Evolutionary conservation across 2,888 invertebrate species (phyloP).

Genomic region (Drosophila robusta): DNA sequence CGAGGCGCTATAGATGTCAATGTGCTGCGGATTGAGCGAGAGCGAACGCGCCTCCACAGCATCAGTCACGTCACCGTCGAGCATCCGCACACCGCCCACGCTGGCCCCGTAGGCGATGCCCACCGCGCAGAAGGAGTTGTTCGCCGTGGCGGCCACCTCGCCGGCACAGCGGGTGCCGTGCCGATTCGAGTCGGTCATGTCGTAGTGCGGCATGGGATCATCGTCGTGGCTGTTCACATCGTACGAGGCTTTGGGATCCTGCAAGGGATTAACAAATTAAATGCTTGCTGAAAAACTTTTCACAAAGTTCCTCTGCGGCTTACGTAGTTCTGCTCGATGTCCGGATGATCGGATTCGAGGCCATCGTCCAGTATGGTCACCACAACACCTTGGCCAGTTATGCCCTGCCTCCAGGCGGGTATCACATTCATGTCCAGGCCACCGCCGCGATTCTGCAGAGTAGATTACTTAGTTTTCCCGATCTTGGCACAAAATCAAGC

Average conservation of each 20-base stretch:
- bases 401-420: conserved; percentile 97
- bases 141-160: conserved; percentile 98
- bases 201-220: conserved; percentile 99
- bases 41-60: conserved; percentile 98
- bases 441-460: conserved; percentile 92
- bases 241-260: conserved; percentile 98
- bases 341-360: conserved; percentile 97
- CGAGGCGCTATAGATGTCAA: conserved; percentile 99
- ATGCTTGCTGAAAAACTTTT: too few species aligned
- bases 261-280: not conserved
- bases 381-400: conserved; percentile 97
- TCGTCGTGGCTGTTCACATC: conserved; percentile 98
- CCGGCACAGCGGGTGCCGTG: conserved; percentile 98
- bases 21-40: conserved; percentile 97
- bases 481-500: too few species aligned
- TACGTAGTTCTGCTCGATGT: conserved; percentile 96
- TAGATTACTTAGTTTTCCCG: not conserved
- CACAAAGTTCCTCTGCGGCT: conserved; percentile 85
- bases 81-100: conserved; percentile 98
- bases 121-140: conserved; percentile 97
- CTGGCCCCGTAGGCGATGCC: conserved; percentile 98
- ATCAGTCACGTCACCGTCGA: conserved; percentile 99
- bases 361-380: conserved; percentile 99
- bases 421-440: conserved; percentile 98
- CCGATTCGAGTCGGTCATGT: conserved; percentile 97